Conservation (phyloP, 2,888 invertebrate genomes). For the Disparrhopalites patrizii region DNA sequence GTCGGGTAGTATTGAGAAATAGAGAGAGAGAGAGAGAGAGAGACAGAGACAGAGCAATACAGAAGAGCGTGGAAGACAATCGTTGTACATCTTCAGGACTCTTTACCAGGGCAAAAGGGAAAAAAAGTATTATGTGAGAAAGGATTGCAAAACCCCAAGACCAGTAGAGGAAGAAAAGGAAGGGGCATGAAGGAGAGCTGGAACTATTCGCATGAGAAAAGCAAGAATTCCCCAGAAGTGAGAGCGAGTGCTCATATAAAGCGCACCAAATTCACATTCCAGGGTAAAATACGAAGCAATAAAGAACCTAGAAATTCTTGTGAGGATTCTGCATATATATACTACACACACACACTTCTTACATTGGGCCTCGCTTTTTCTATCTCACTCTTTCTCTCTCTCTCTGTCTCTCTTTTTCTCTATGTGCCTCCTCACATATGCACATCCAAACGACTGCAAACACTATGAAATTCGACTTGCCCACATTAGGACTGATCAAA, state of each 20-base stretch:
- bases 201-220: constrained; percentile 12
- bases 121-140: no score
- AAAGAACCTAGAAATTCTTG: constrained; percentile 34
- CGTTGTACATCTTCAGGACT: no score
- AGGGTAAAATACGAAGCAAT: constrained; percentile 35
- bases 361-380: no score
- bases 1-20: neutral
- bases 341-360: neutral
- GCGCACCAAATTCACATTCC: constrained; percentile 32
- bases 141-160: neutral
- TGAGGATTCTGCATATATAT: constrained; percentile 25
- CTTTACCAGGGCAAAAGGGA: no score
- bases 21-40: neutral
- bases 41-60: neutral
- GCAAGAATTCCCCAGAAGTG: constrained; percentile 18
- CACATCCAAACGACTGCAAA: neutral
- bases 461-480: no score
- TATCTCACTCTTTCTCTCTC: no score
- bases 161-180: no score
- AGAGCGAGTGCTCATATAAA: constrained; percentile 23
- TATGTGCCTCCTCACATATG: neutral
- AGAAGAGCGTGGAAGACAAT: no score
- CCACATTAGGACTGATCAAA: no score
- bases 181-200: constrained; percentile 1
- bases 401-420: no score